A percentile compares a stretch with the other conserved stretches of the same genome.
Evolutionary conservation across 1,140 invertebrate species (phyloP).

Genomic region (Drosophila ananassae): DNA sequence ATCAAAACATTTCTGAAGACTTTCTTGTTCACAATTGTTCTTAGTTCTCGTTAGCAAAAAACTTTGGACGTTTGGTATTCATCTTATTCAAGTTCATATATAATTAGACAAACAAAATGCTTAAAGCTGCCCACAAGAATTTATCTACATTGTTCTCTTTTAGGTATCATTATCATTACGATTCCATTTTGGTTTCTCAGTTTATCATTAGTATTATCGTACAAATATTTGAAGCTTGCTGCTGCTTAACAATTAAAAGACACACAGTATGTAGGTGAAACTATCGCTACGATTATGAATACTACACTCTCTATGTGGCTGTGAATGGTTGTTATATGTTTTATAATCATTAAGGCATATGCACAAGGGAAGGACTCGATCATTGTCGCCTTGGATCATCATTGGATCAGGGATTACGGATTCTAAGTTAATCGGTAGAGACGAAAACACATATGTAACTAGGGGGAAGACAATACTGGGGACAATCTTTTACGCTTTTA

Average conservation of each 20-base stretch:
- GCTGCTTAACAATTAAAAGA: constrained; percentile 72
- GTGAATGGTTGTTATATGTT: constrained; percentile 2
- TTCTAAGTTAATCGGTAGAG: constrained; percentile 30
- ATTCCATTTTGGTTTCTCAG: constrained; percentile 21
- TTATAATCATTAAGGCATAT: constrained; percentile 61
- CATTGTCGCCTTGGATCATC: constrained; percentile 19
- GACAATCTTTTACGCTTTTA: constrained; percentile 37
- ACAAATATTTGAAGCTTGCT: constrained; percentile 47
- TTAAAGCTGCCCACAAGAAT: constrained; percentile 78
- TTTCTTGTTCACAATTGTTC: constrained; percentile 79
- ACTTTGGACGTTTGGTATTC: constrained; percentile 73
- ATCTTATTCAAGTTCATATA: constrained; percentile 59
- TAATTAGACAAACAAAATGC: constrained; percentile 65
- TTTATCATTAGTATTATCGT: constrained; percentile 1
- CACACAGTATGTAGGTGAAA: constrained; percentile 72
- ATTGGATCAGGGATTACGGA: constrained; percentile 31
- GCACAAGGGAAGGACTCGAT: constrained; percentile 68
- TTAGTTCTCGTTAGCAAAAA: constrained; percentile 70
- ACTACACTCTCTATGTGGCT: constrained; percentile 27
- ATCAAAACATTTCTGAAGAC: constrained; percentile 66
- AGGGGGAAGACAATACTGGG: constrained; percentile 57
- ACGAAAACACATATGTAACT: constrained; percentile 33
- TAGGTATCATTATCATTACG: constrained; percentile 24
- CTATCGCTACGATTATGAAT: constrained; percentile 47
- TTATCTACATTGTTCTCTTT: constrained; percentile 53